Evolutionary conservation across 2,113 vertebrate species (phyloP), one percentile per base, ranked within the genome.

Genomic region (Perca fluviatilis): DNA sequence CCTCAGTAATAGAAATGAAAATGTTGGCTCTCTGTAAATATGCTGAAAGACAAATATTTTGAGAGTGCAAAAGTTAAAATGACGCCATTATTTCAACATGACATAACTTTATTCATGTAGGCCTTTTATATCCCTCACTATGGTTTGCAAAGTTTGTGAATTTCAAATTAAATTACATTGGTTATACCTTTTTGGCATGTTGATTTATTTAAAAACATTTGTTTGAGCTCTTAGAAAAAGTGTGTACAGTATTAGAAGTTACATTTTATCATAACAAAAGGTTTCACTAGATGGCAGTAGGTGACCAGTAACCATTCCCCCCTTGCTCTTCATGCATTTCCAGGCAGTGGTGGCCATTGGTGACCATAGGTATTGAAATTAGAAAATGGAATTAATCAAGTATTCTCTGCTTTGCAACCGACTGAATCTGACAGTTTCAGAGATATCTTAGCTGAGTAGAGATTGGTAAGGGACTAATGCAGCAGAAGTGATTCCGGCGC

Each of bases 241-340:
- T 19, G 43, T 13, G 25, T 3, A n/a, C 53, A 1, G 74, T 50
- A 11, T 23, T 72, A 8, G 10, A 19, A 3, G 36, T 36, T 47
- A 1, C 21, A 57, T 19, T 33, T 70, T 5, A 0, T 56, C 3
- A 15, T 9, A n/a, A 23, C 9, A 54, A 19, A 16, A 18, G 1
- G 11, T 49, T 33, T 67, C 91, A 84, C 87, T 86, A 94, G 88
- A 47, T 50, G 92, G 91, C 92, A 86, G 87, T 27, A 87, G 9
- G 18, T 47, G 19, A 72, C 84, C 54, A 46, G 16, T 46, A 40
- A 74, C n/a, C n/a, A 36, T 7, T n/a, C 77, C 5, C 12, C 16
- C 11, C 3, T 30, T 54, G 14, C 18, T 2, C n/a, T 0, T 6
- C 16, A 6, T 65, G 47, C 23, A 27, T n/a, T 58, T 2, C 66